Conservation (phyloP, 2,113 vertebrate genomes). For the Sus scrofa region T2T-Sscrofa CM000812.6:133360001-133360500, state of each 20-base stretch:
- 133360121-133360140: neutral
- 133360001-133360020: neutral
- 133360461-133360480: conserved; percentile 40
- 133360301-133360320: conserved; percentile 31
- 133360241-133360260: neutral
- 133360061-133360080: neutral
- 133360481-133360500: conserved; percentile 14
- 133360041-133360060: conserved; percentile 29
- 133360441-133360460: neutral
- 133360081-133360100: neutral
- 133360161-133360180: neutral
- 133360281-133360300: conserved; percentile 7
- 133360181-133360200: neutral
- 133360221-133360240: neutral
- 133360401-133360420: conserved; percentile 59
- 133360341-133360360: neutral
- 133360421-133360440: conserved; percentile 55
- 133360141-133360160: neutral
- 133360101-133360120: neutral
- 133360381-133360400: conserved; percentile 36
- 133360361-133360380: conserved; percentile 1
- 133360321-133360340: conserved; percentile 8
- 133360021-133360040: conserved; percentile 62
- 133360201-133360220: neutral
- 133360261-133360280: neutral